Conservation (phyloP, 2,113 vertebrate species). For the Calypte anna region DNA sequence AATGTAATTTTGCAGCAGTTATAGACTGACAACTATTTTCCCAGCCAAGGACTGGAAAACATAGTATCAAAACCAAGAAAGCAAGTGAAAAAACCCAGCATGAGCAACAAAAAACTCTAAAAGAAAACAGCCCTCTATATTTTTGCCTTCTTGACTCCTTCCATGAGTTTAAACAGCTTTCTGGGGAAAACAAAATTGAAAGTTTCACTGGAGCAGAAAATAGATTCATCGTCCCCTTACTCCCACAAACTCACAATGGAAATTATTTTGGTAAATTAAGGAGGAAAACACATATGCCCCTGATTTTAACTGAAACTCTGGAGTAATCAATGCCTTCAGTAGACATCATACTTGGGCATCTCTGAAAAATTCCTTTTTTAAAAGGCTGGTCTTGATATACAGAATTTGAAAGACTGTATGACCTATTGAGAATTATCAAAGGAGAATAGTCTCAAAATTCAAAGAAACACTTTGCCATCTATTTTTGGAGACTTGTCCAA, state of each 20-base stretch:
- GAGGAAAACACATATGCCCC: not conserved
- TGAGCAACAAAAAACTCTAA: not conserved
- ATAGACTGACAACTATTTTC: not conserved
- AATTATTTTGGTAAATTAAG: not conserved
- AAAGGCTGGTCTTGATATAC: not conserved
- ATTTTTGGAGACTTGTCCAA: not conserved
- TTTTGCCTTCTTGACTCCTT: not conserved
- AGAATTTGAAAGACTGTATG: not conserved
- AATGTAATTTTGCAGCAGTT: not conserved
- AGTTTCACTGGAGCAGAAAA: not conserved
- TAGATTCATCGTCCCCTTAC: not conserved
- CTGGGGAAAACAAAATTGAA: not conserved
- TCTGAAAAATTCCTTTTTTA: not conserved
- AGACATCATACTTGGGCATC: not conserved
- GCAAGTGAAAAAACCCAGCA: fast-evolving
- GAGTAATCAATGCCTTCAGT: not conserved
- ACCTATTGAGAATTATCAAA: not conserved
- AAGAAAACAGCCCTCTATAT: not conserved
- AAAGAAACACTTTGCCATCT: not conserved
- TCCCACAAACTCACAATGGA: not conserved
- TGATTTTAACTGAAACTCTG: not conserved
- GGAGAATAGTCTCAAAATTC: not conserved
- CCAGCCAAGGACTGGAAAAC: not conserved
- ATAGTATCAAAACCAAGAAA: not conserved
- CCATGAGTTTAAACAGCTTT: not conserved